Conservation (phyloP, 2,113 vertebrate species). For the Plotosus lineatus region DNA sequence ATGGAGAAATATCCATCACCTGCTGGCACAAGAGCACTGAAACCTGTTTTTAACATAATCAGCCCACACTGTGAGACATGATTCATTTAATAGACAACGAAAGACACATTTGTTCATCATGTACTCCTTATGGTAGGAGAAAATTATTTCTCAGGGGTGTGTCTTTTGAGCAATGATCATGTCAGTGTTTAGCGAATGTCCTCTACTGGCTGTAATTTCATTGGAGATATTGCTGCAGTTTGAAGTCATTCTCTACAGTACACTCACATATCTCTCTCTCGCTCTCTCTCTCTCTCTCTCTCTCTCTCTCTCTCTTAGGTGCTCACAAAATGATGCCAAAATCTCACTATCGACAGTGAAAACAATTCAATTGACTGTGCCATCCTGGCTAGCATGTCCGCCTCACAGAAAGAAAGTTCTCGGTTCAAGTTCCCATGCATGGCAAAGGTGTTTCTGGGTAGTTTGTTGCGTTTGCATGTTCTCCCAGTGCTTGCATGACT, state of each 20-base stretch:
- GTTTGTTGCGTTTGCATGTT: too few relatives aligned
- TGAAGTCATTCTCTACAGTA: background rate
- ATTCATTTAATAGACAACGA: background rate
- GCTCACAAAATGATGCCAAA: background rate
- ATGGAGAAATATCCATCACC: background rate
- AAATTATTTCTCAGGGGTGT: background rate
- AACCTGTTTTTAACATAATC: background rate
- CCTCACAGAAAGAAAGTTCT: too few relatives aligned
- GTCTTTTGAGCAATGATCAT: background rate
- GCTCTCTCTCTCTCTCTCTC: background rate
- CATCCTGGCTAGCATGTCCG: too few relatives aligned
- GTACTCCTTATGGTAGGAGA: background rate
- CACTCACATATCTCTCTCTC: background rate
- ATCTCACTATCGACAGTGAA: background rate
- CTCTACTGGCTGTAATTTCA: constrained; percentile 9
- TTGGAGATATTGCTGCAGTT: constrained; percentile 11
- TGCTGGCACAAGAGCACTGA: background rate
- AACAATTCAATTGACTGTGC: too few relatives aligned
- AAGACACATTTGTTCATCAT: background rate
- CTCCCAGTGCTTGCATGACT: too few relatives aligned
- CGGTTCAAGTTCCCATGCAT: too few relatives aligned
- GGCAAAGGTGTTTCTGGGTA: too few relatives aligned
- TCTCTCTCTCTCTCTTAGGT: background rate
- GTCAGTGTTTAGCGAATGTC: background rate
- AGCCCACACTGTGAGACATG: background rate